Evolutionary conservation across 2,797 vertebrate genomes (phyloP), one percentile per base, ranked within the genome.

Genomic region (Epinephelus awoara): DNA sequence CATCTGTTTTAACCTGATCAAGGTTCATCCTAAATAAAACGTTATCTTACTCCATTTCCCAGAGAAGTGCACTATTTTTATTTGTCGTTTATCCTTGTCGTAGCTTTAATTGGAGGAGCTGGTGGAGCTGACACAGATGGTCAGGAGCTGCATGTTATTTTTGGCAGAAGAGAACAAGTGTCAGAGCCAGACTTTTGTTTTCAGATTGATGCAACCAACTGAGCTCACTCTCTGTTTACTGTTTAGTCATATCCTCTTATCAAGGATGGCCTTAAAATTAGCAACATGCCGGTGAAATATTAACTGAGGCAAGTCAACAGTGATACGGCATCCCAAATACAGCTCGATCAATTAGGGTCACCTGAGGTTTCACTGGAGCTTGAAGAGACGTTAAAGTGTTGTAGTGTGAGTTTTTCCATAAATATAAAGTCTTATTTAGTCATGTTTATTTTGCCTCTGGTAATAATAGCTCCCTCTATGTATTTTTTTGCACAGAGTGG

Each of bases 121-220:
- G 46, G 27, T 73, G 68, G 64, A 70, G 67, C 67, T 18, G 77
- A 67, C 70, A 80, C 88, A 89, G 85, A 91, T 89, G 90, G 88
- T 77, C 72, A 47, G 74, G 68, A 70, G 72, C 72, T 55, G 78
- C 47, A 3, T 85, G 88, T 68, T 90, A 80, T 75, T 84, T 79
- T 84, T 93, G 88, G 87, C 80, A 81, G 72, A 72, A 29, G 23
- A 64, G 44, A n/a, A 21, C 13, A 42, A 46, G 74, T 85, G 77
- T 65, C 62, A 70, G 64, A 79, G 76, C 66, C 66, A 67, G 80
- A 50, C 44, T 72, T 75, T 84, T 58, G 65, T 29, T 75, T 67
- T 80, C 67, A 75, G 62, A 44, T 40, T 14, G 72, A 77, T 67
- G 70, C 56, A 25, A 64, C 77, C 69, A 56, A 73, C 74, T 46